These are phyloP conservation scores for Tenthredo mesomela DNA, from an alignment of 2,888 invertebrate species.

Conservation along the genomic window DNA sequence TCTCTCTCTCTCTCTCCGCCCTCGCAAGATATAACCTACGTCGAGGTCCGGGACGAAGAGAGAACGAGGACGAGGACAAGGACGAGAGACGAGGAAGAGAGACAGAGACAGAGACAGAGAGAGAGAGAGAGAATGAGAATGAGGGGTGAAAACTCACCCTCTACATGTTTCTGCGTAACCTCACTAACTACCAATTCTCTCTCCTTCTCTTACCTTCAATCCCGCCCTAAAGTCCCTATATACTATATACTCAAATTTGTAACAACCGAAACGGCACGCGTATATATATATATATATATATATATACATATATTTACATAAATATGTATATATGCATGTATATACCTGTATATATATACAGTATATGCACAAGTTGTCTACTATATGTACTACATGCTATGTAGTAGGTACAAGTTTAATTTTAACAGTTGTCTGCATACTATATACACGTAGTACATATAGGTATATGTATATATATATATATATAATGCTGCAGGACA, in stretches of 20 bases:
- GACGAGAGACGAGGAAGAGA: background rate
- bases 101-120: conserved; percentile 12
- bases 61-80: conserved; percentile 27
- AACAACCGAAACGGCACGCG: background rate
- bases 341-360: background rate
- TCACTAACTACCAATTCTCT: conserved; percentile 40
- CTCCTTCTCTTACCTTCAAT: background rate
- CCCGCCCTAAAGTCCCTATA: background rate
- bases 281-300: background rate
- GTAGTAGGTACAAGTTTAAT: background rate
- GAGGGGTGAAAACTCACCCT: conserved; percentile 31
- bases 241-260: background rate
- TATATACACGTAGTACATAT: too few relatives aligned
- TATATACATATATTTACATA: background rate
- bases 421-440: background rate
- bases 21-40: conserved; percentile 33
- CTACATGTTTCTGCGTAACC: conserved; percentile 39
- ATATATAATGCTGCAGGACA: background rate
- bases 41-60: conserved; percentile 36
- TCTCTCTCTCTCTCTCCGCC: conserved; percentile 30
- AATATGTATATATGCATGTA: background rate
- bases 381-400: background rate
- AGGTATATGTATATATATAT: background rate
- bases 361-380: background rate
- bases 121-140: conserved; percentile 23